phyloP scores from a whole-genome alignment of 2,888 invertebrate species.

The Dyspetes luteomarginatus region DNA sequence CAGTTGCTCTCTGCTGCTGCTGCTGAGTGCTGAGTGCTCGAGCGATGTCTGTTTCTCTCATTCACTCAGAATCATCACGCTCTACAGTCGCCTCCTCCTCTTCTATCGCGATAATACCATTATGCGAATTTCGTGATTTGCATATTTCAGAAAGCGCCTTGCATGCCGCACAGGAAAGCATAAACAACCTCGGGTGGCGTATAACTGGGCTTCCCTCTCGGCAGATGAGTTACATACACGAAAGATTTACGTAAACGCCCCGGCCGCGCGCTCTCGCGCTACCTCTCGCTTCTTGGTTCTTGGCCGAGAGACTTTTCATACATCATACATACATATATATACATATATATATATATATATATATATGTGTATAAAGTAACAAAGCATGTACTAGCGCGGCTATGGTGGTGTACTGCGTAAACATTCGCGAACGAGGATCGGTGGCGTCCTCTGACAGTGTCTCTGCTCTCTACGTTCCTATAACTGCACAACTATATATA shows the following conservation, averaged over 20 bases:
- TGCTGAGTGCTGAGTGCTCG: conserved; percentile 16
- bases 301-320: conserved; percentile 36
- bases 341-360: too few species aligned
- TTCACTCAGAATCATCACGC: conserved; percentile 46
- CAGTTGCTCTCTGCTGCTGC: conserved; percentile 19
- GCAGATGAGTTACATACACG: conserved; percentile 82
- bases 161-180: conserved; percentile 81
- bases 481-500: too few species aligned
- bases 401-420: conserved; percentile 38
- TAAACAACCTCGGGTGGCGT: conserved; percentile 81
- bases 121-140: conserved; percentile 82
- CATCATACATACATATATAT: conserved; percentile 10
- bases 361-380: neutral
- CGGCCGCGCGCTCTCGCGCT: conserved; percentile 63
- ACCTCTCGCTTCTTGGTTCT: conserved; percentile 58
- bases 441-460: conserved; percentile 37
- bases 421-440: conserved; percentile 23
- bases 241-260: conserved; percentile 80
- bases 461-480: conserved; percentile 15
- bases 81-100: conserved; percentile 72
- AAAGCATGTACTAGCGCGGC: neutral
- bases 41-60: conserved; percentile 38
- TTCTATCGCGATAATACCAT: conserved; percentile 81
- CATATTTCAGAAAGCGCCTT: conserved; percentile 82
- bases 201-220: conserved; percentile 78